Evolutionary conservation across 2,113 vertebrate genomes (phyloP).

Genomic region (Lynx canadensis): DNA sequence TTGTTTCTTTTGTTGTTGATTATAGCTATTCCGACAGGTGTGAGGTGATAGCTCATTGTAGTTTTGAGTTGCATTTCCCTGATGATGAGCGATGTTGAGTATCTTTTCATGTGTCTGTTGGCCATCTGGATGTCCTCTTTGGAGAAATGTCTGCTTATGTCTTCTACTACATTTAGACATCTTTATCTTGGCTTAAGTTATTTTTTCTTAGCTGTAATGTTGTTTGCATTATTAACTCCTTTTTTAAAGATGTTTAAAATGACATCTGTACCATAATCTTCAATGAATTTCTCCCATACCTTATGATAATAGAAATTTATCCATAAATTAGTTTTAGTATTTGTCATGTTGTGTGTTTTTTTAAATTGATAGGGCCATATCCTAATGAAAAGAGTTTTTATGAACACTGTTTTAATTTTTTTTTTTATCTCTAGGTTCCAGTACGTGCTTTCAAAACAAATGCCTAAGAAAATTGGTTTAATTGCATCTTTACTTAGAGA

Average conservation of each 20-base stretch:
- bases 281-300: not conserved
- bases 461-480: not conserved
- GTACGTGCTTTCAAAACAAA: slow-evolving; percentile 8
- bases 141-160: not conserved
- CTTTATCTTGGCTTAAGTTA: not conserved
- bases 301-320: not conserved
- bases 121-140: not conserved
- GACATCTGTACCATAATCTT: not conserved
- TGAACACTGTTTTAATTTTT: not conserved
- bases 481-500: slow-evolving; percentile 6
- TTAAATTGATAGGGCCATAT: not conserved
- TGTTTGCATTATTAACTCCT: not conserved
- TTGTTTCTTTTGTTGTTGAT: not conserved
- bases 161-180: not conserved
- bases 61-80: not conserved
- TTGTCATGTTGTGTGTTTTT: not conserved
- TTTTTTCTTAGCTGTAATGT: not conserved
- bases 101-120: not conserved
- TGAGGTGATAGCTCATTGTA: not conserved
- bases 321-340: not conserved
- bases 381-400: not conserved
- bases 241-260: not conserved
- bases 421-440: not conserved
- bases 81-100: not conserved
- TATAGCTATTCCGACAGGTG: not conserved